Evolutionary conservation across 1,140 invertebrate species (phyloP).

Genomic region (Zaprionus tsacasi): DNA sequence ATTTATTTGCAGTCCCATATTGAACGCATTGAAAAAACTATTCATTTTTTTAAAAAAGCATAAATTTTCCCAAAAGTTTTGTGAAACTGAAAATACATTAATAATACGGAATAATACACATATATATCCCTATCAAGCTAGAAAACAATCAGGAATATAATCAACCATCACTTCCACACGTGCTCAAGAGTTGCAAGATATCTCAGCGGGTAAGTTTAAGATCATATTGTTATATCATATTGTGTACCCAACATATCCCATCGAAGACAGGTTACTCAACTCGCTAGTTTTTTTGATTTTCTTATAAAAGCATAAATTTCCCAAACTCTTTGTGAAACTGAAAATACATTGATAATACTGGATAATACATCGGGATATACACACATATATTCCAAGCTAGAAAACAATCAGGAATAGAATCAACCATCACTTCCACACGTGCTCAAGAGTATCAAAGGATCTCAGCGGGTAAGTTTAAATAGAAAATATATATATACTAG

Average conservation of each 20-base stretch:
- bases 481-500: too few relatives aligned
- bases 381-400: background rate
- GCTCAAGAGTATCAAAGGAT: background rate
- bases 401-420: background rate
- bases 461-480: background rate
- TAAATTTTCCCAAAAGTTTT: conserved; percentile 21
- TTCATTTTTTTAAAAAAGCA: background rate
- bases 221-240: too few relatives aligned
- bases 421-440: background rate
- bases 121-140: background rate
- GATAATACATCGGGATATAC: too few relatives aligned
- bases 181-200: background rate
- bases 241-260: too few relatives aligned
- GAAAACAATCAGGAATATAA: background rate
- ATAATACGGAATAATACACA: background rate
- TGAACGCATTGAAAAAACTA: conserved; percentile 29
- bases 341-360: conserved; percentile 6
- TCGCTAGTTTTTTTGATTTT: too few relatives aligned
- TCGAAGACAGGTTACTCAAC: too few relatives aligned
- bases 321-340: conserved; percentile 8
- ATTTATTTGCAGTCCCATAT: conserved; percentile 18
- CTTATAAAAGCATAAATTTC: conserved; percentile 8
- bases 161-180: background rate
- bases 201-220: background rate
- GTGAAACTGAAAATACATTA: conserved; percentile 5